Base-by-base conservation (phyloP, 2,113 vertebrate genomes). In the Pseudorasbora parva region DNA sequence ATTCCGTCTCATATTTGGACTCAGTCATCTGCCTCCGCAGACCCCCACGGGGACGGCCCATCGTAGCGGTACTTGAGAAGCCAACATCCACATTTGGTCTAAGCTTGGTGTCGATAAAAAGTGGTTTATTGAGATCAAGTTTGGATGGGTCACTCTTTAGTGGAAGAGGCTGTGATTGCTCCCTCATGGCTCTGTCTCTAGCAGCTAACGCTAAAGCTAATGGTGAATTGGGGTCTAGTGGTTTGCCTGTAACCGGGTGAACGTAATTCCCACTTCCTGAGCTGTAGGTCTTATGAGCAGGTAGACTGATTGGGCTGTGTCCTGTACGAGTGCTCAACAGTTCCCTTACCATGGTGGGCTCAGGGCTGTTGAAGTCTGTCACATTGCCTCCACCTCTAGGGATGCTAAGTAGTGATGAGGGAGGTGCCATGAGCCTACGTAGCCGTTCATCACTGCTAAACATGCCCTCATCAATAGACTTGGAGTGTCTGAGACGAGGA, bases 51-150 rank as follows among this genome's bases (percentile, higher is more conserved):
- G 93, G 91, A 2, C 95, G 92, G 27, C 89, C 83, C 82, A 93
- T 90, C 0, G 94, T 92, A 81, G 93, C 92, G 12, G 93, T 91
- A 0, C 91, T 87, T 7, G 95, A 90, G 87, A 95, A 96, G 86
- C 92, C 89, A 0, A 93, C 89, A 62, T 96, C 96, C 43, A 92
- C 78, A 12, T 91, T 92, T 66, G 95, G 87, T 88, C 96, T 92
- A 90, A 97, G 92, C 92, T 97, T 97, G 71, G 96, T 97, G 88
- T 97, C 96, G 0, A 97, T 96, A 84, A 95, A 97, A 74, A 97
- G 95, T 0, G 96, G 96, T 89, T 96, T 96, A 91, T 96, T 95
- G 87, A 97, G 95, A 90, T 97, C 96, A 0, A 96, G 93, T 91
- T 96, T 97, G 73, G 93, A 92, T 17, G 89, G 30, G 0, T 96